Evolutionary conservation across 2,888 invertebrate species (phyloP).

Genomic region (Limenitis camilla): DNA sequence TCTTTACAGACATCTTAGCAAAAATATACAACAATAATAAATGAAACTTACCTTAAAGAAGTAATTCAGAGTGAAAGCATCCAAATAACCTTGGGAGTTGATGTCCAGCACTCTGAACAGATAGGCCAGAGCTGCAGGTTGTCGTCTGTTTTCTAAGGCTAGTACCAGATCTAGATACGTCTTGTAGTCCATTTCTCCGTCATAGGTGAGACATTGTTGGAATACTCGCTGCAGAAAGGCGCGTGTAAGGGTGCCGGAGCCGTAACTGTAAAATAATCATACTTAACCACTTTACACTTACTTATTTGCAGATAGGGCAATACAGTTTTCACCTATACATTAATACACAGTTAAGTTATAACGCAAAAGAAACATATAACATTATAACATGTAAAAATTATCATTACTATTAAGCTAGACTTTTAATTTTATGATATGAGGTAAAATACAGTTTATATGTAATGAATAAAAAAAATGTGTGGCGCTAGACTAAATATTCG

Average conservation of each 20-base stretch:
- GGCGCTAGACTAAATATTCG: too few species aligned
- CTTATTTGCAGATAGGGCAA: too few species aligned
- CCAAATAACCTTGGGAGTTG: slow-evolving; percentile 88
- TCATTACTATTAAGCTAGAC: too few species aligned
- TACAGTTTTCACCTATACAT: too few species aligned
- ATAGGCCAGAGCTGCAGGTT: slow-evolving; percentile 93
- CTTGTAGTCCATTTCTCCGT: slow-evolving; percentile 97
- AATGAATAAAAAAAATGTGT: too few species aligned
- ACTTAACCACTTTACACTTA: background rate
- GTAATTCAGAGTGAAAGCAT: slow-evolving; percentile 92
- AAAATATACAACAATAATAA: too few species aligned
- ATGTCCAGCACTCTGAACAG: slow-evolving; percentile 94
- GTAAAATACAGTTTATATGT: too few species aligned
- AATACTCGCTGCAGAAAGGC: slow-evolving; percentile 95
- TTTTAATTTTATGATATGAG: too few species aligned
- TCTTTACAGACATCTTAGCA: too few species aligned
- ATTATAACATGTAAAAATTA: too few species aligned
- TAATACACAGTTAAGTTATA: too few species aligned
- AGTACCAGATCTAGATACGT: slow-evolving; percentile 95
- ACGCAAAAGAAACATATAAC: too few species aligned
- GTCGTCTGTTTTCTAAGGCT: slow-evolving; percentile 92
- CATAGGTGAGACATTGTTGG: slow-evolving; percentile 95
- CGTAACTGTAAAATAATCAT: slow-evolving; percentile 66
- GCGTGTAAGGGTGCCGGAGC: slow-evolving; percentile 91
- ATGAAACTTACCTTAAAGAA: slow-evolving; percentile 82